Conservation (phyloP, 2,888 invertebrate species). For the Cryptocephalus moraei region DNA sequence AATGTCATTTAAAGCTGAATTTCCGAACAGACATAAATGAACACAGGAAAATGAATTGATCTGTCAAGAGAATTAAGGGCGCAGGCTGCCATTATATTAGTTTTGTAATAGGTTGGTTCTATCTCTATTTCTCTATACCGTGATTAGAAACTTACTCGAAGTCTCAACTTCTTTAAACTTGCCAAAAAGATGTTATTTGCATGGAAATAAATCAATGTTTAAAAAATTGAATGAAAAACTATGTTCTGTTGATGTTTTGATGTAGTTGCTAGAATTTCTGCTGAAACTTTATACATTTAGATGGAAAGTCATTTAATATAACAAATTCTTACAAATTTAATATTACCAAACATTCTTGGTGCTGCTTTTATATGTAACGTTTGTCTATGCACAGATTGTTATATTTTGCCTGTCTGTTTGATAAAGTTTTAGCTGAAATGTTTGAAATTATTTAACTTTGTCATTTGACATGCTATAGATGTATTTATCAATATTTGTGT, state of each 20-base stretch:
- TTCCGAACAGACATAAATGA: slow-evolving; percentile 13
- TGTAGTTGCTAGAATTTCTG: slow-evolving; percentile 27
- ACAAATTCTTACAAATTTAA: too few species aligned
- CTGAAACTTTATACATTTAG: slow-evolving; percentile 24
- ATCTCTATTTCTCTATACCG: slow-evolving; percentile 4
- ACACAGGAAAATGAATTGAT: slow-evolving; percentile 10
- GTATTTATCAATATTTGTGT: slow-evolving; percentile 31
- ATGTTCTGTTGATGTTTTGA: slow-evolving; percentile 29
- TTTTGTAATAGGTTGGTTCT: slow-evolving; percentile 17
- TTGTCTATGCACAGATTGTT: slow-evolving; percentile 12
- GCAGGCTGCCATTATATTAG: slow-evolving; percentile 18
- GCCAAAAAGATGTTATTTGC: slow-evolving; percentile 23
- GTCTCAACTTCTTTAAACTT: slow-evolving; percentile 19
- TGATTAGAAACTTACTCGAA: slow-evolving; percentile 6
- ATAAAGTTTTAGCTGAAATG: slow-evolving; percentile 27
- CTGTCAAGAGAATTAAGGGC: slow-evolving; percentile 17
- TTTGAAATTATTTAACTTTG: slow-evolving; percentile 30
- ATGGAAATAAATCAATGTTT: slow-evolving; percentile 24
- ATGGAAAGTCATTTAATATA: too few species aligned
- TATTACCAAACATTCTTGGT: slow-evolving; percentile 3
- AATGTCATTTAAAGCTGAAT: slow-evolving; percentile 13
- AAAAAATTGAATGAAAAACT: slow-evolving; percentile 21
- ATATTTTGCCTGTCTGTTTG: slow-evolving; percentile 2
- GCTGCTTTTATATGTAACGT: slow-evolving; percentile 10
- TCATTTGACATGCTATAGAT: slow-evolving; percentile 35